phyloP scores from a whole-genome alignment of 64 coral and sea anemone genomes.

The Dendronephthya gigantea region DNA sequence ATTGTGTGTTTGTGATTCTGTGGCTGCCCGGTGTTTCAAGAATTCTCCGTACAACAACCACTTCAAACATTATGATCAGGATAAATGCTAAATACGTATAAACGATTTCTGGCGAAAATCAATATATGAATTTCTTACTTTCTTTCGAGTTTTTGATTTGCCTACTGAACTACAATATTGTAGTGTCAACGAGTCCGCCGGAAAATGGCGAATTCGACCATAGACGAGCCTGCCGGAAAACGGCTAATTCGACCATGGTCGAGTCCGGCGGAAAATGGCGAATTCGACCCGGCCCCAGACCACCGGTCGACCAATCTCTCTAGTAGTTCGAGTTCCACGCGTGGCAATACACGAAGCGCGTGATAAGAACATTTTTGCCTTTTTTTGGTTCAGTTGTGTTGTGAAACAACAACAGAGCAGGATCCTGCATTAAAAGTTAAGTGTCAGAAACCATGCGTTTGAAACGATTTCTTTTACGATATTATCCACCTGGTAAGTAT shows the following conservation, averaged over 20 bases:
- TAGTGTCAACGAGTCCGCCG: no score
- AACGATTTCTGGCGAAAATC: neutral
- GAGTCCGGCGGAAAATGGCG: no score
- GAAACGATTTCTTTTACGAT: neutral
- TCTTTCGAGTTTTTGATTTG: neutral
- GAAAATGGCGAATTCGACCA: no score
- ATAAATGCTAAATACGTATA: neutral
- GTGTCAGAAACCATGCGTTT: neutral
- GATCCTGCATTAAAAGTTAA: neutral
- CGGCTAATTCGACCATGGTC: no score
- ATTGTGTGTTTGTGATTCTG: neutral
- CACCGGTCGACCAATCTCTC: no score
- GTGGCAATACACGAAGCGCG: neutral
- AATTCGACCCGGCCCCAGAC: no score
- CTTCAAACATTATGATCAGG: neutral
- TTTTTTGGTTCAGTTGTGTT: no score
- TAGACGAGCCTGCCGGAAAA: no score
- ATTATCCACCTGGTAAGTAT: constrained; percentile 1
- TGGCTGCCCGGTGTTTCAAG: neutral
- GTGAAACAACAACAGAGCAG: neutral
- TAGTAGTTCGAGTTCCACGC: neutral
- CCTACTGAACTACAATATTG: no score
- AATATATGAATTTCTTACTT: no score
- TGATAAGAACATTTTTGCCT: neutral
- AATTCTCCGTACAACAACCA: neutral